phyloP scores from a whole-genome alignment of 2,888 invertebrate species.

The Ptychoptera albimana region DNA sequence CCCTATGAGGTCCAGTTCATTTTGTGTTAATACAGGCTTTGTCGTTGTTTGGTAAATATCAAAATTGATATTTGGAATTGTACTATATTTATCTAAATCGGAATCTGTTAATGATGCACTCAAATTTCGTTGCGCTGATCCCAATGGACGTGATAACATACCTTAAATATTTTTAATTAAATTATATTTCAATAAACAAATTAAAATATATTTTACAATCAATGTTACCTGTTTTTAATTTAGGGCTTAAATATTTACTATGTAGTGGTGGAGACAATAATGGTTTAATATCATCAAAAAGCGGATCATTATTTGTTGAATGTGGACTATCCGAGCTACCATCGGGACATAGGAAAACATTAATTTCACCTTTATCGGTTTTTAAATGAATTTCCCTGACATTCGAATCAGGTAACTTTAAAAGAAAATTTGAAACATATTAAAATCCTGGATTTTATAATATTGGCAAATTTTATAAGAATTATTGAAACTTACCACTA shows the following conservation, averaged over 20 bases:
- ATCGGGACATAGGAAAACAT: slow-evolving; percentile 90
- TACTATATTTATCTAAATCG: slow-evolving; percentile 3
- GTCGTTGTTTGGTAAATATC: slow-evolving; percentile 20
- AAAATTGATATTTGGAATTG: slow-evolving; percentile 6
- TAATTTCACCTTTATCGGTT: slow-evolving; percentile 80
- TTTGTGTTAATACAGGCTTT: slow-evolving; percentile 19
- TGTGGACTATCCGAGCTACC: slow-evolving; percentile 34
- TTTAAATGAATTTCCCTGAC: slow-evolving; percentile 75
- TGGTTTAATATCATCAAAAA: slow-evolving; percentile 45
- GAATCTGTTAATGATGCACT: slow-evolving; percentile 29
- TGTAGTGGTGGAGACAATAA: slow-evolving; percentile 36
- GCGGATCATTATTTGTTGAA: slow-evolving; percentile 35
- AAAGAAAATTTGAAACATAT: not conserved
- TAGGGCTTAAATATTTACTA: slow-evolving; percentile 32
- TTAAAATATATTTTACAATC: no score
- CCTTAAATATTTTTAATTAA: slow-evolving; percentile 4
- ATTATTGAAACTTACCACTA: slow-evolving; percentile 46
- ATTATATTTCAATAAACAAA: no score
- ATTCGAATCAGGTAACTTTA: slow-evolving; percentile 46
- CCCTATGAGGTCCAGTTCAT: slow-evolving; percentile 10
- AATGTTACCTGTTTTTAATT: slow-evolving; percentile 13
- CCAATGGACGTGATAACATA: slow-evolving; percentile 19
- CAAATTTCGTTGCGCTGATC: slow-evolving; percentile 30
- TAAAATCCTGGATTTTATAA: not conserved
- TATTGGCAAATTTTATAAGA: not conserved